phyloP scores from a whole-genome alignment of 2,888 invertebrate genomes.

The Perizoma affinitatum region DNA sequence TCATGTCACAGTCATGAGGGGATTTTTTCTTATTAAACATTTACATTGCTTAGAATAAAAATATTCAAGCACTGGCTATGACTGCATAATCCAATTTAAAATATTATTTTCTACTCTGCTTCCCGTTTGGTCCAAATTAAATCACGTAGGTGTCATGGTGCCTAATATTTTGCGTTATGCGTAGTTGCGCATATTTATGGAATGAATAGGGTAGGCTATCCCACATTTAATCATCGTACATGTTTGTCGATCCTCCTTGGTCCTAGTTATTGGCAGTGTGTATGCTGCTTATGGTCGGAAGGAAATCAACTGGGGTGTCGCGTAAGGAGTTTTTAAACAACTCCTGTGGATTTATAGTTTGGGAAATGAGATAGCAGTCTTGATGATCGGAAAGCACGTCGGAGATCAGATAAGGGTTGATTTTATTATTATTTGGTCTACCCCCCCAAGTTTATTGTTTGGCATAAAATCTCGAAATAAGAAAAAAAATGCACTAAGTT shows the following conservation, averaged over 20 bases:
- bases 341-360: constrained; percentile 62
- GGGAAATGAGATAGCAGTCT: constrained; percentile 48
- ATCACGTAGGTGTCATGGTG: too few species aligned
- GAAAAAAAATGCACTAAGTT: too few species aligned
- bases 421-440: constrained; percentile 12
- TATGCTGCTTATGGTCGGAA: constrained; percentile 74
- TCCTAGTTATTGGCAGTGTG: constrained; percentile 68
- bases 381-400: constrained; percentile 5
- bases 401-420: constrained; percentile 13
- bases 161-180: background rate
- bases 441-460: background rate
- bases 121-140: too few species aligned
- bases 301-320: constrained; percentile 70
- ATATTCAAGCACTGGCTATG: too few species aligned
- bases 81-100: too few species aligned
- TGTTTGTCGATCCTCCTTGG: background rate
- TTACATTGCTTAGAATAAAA: too few species aligned
- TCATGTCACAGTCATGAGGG: too few species aligned
- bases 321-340: constrained; percentile 71
- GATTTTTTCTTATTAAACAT: too few species aligned
- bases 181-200: constrained; percentile 1
- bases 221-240: background rate
- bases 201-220: background rate
- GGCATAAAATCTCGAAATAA: too few species aligned
- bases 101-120: too few species aligned